Base-by-base conservation (phyloP, 2,797 vertebrate species). In the Lutjanus argentimaculatus region DNA sequence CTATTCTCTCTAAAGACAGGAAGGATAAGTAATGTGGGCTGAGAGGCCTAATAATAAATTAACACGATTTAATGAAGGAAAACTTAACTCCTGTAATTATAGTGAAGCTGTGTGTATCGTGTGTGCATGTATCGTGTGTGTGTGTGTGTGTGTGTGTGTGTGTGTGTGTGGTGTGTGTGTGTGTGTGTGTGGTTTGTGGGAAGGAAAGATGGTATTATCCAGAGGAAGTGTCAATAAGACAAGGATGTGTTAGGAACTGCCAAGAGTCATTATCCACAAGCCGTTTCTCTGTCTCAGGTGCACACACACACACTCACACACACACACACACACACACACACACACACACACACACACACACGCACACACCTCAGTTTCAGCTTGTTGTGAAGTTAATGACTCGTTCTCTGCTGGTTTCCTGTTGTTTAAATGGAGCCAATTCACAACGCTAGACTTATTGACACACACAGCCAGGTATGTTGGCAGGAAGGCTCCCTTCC, bases 201-300 rank as follows among this genome's bases (percentile, higher is more conserved):
- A 75, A 93, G 88, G 89, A 92, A 92, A 86, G 82, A 22, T 83
- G 72, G 73, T 88, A 77, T 91, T 91, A 93, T 94, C 87, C 89
- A 85, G 66, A 86, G 90, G 87, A 93, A 90, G 82, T 82, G 78
- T 92, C 87, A 91, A 89, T 90, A 89, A 89, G 76, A 83, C 83
- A 85, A 77, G 79, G 80, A 92, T 90, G 79, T 85, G 78, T 88
- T 79, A 63, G 80, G 68, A 91, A 81, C 83, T 91, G 91, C 86
- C 85, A 84, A 68, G 75, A 88, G 69, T 75, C 67, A 73, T 90
- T 90, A 89, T 84, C 72, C 67, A 85, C 82, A 84, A 87, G 77
- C 45, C 7, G 16, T 52, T 51, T 77, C 84, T 67, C 65, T 56
- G 21, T 21, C 21, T 67, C 42, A 46, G 53, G 14, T 63, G n/a